A percentile compares a stretch with the other conserved stretches of the same genome.
Conservation (phyloP, 2,113 vertebrate species). For the Cariama cristata region DNA sequence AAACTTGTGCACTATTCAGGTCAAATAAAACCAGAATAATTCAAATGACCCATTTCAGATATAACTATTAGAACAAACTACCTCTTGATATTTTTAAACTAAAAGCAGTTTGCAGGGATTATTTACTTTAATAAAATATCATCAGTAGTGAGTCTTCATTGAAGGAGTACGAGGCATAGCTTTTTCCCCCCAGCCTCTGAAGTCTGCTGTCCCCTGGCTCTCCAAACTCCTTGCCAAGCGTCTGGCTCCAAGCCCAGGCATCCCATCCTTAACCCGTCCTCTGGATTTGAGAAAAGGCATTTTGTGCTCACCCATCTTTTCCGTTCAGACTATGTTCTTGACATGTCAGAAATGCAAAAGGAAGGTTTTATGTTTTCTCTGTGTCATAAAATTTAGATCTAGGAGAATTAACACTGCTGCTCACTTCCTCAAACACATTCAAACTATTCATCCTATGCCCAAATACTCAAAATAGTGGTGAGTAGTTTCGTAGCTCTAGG, state of each 20-base stretch:
- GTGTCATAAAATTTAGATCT: background rate
- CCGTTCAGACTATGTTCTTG: background rate
- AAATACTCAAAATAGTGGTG: background rate
- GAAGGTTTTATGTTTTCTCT: background rate
- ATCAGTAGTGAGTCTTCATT: background rate
- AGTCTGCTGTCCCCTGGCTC: background rate
- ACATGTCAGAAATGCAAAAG: background rate
- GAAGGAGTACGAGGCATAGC: background rate
- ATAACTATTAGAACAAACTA: background rate
- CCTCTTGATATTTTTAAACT: background rate
- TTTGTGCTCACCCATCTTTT: background rate
- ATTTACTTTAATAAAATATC: background rate
- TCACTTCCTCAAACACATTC: slow-evolving; percentile 1
- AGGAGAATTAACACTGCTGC: background rate
- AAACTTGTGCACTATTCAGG: background rate
- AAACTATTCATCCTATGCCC: slow-evolving; percentile 14
- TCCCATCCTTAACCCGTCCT: background rate
- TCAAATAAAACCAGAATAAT: background rate
- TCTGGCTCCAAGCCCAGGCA: background rate
- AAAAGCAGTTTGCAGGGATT: background rate
- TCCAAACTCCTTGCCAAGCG: background rate
- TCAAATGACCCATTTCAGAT: background rate
- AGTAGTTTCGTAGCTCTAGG: slow-evolving; percentile 3
- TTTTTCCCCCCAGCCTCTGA: background rate
- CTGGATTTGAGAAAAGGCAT: background rate